Evolutionary conservation across 2,888 invertebrate genomes (phyloP), one percentile per base, ranked within the genome.

Genomic region (Glyphotaelius pellucidus): DNA sequence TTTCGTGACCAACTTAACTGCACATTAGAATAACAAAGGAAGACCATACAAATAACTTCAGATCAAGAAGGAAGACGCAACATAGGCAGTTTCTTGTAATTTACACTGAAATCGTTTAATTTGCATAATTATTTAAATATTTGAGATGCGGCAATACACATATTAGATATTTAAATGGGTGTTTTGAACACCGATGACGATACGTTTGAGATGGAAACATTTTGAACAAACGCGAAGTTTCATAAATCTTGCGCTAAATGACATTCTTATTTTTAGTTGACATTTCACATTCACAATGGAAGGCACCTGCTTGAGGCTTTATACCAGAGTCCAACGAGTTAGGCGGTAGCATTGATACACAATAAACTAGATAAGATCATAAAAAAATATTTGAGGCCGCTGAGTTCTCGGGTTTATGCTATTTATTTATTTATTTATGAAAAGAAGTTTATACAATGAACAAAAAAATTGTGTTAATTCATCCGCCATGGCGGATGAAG

Each of bases 201-300:
- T 79, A 79, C 38, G 12, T 67, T 30, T 86, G 88, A 89, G 79
- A 52, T 52, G 52, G 31, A 87, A 67, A 67, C 52, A 87, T 87
- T 47, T 52, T 31, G 19, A 47, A 47, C 52, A 87, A 87, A 80
- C 89, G 42, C 42, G 80, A 91, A 83, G 84, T 91, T 89, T 84
- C 89, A 91, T 90, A 91, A 91, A 91, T 91, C 85, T 80, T 67
- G 35, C 83, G 85, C 47, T 90, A 90, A 91, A 91, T 47, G 89
- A 42, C 80, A 90, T 91, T 85, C 90, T 79, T 84, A 90, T 91
- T 80, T 86, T 84, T 84, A 80, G 42, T 38, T 38, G 90, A 79
- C 81, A 89, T 38, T 87, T 85, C 42, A 84, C 89, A 85, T 87
- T 80, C 42, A 84, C 89, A 85, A 83, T 42, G 89, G n/a, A 80